Evolutionary conservation across 1,140 invertebrate genomes (phyloP).

Genomic region (Drosophila rufa): DNA sequence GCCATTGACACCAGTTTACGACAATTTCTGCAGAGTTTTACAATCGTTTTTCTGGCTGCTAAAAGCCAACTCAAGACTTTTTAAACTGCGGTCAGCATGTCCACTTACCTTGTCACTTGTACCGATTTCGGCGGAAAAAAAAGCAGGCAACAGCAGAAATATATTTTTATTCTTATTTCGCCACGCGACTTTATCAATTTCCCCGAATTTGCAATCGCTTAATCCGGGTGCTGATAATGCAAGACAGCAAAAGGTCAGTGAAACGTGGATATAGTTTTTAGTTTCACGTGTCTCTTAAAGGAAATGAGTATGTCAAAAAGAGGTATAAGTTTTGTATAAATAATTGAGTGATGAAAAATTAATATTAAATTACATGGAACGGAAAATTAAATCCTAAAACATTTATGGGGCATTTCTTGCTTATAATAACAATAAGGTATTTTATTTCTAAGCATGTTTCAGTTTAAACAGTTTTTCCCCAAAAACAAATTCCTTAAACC

Average conservation of each 20-base stretch:
- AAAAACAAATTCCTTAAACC: not conserved
- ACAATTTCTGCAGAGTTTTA: constrained; percentile 50
- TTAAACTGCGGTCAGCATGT: constrained; percentile 57
- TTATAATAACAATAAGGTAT: too few species aligned
- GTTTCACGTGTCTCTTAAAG: not conserved
- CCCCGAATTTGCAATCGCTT: constrained; percentile 32
- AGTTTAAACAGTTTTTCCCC: too few species aligned
- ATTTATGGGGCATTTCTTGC: too few species aligned
- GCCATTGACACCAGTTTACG: constrained; percentile 63
- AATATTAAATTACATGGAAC: too few species aligned
- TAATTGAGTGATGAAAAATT: too few species aligned
- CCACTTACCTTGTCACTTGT: constrained; percentile 42
- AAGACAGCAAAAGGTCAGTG: constrained; percentile 44
- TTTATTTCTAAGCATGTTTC: not conserved
- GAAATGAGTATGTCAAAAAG: not conserved
- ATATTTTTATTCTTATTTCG: constrained; percentile 27
- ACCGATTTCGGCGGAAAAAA: constrained; percentile 50
- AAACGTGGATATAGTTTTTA: constrained; percentile 28
- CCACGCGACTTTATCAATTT: constrained; percentile 63
- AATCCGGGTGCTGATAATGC: constrained; percentile 24
- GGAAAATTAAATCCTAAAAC: too few species aligned
- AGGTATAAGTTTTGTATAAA: not conserved
- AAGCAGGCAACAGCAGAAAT: constrained; percentile 26
- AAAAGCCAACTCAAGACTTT: constrained; percentile 28
- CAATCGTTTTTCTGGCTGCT: constrained; percentile 33